Evolutionary conservation across 2,113 vertebrate species (phyloP).

Genomic region (Camelus dromedarius): DNA sequence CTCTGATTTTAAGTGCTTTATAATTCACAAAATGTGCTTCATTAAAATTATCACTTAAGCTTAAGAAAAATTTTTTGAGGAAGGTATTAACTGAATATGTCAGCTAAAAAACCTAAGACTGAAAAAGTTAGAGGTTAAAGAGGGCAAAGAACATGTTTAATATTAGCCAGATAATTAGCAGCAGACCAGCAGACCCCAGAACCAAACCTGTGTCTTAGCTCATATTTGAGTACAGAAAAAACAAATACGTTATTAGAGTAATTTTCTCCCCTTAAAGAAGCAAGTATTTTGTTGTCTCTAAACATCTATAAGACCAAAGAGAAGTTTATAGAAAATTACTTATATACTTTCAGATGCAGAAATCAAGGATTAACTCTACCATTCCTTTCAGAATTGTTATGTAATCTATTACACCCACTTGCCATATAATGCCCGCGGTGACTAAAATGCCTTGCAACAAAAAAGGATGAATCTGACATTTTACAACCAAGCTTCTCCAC

Average conservation of each 20-base stretch:
- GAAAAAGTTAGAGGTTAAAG: conserved; percentile 5
- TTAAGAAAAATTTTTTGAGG: background rate
- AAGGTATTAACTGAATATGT: background rate
- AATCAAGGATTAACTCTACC: background rate
- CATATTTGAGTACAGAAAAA: background rate
- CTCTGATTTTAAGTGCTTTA: background rate
- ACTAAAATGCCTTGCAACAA: background rate
- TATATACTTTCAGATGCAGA: conserved; percentile 1
- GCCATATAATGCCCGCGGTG: background rate
- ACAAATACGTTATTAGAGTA: background rate
- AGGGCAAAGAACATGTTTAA: background rate
- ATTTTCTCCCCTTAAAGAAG: conserved; percentile 32
- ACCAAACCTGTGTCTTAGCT: background rate
- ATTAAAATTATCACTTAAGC: conserved; percentile 5
- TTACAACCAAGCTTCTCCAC: background rate
- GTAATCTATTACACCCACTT: background rate
- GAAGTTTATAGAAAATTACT: conserved; percentile 25
- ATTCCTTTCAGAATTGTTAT: conserved; percentile 22
- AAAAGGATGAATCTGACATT: background rate
- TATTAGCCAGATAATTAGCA: background rate
- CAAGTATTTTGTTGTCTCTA: conserved; percentile 47
- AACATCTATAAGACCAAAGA: conserved; percentile 7
- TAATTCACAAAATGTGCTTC: background rate
- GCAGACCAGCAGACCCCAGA: background rate
- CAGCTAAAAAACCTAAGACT: background rate